Base-by-base conservation (phyloP, 2,113 vertebrate genomes). In the Pogona vitticeps region DNA sequence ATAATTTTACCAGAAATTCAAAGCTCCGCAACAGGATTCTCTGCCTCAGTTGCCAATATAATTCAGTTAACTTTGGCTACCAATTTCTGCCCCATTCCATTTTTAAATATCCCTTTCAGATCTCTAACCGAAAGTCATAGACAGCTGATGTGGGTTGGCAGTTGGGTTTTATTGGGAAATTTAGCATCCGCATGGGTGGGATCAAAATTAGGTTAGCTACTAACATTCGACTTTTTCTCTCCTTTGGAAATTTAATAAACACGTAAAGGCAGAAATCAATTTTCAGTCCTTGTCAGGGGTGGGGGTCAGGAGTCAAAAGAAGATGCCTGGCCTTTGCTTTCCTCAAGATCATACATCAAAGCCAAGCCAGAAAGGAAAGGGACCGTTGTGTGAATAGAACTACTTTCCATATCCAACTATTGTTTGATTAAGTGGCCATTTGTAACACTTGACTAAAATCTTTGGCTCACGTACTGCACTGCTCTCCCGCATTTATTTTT, bases 381-480 rank as follows among this genome's bases (percentile, higher is more conserved):
- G 10, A 10, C 5, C 10, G 46, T 5, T 15, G 13, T n/a, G 70
- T 67, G 28, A 21, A 63, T 31, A 31, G 36, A 80, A 72, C 12
- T 46, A 63, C 80, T 73, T 72, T 63, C 79, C 58, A 46, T 80
- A 80, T 86, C 68, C 31, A 72, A 42, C 85, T 3, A 61, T 80
- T 33, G 68, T 86, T 86, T 80, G 85, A 86, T 86, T 80, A 86
- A 73, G 68, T 80, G 63, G 56, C 77, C 85, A 80, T 86, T 73
- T 86, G 78, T 80, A 80, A 73, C 40, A 80, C 31, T 77, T 75
- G 73, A 88, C 79, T 80, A 91, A 91, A 80, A 59, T 33, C 56
- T 1, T 2, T 72, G 85, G 89, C 61, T 80, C 92, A 82, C 72
- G 0, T 79, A 42, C 26, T 36, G 73, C 17, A 73, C 6, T 85